Conservation (phyloP, 37 sponge, comb jelly and placozoan species). For the Hexactinellida sp. region DNA sequence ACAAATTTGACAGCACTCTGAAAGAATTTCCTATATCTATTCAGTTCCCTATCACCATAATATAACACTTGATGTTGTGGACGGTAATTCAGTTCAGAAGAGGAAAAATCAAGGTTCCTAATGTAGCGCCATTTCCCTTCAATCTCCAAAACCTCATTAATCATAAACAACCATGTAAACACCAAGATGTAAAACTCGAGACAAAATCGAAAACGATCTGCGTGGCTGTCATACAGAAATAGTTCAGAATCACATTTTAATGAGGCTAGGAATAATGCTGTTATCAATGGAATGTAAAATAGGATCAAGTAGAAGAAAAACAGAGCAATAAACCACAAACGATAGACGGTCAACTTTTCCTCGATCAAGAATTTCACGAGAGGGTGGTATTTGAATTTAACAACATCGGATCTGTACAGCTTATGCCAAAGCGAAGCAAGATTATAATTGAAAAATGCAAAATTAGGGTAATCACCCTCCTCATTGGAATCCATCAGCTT, state of each 20-base stretch:
- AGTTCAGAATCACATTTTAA: not conserved
- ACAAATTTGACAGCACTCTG: not conserved
- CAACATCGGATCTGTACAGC: not conserved
- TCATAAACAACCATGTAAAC: not conserved
- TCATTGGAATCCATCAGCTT: constrained; percentile 5
- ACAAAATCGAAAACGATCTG: not conserved
- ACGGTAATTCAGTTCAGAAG: not conserved
- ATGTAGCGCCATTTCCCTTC: not conserved
- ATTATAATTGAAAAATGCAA: not conserved
- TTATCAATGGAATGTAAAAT: not conserved
- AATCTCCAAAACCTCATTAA: not conserved
- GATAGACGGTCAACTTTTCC: not conserved
- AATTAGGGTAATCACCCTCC: not conserved
- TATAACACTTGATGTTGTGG: not conserved
- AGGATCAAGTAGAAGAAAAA: not conserved
- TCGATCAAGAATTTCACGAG: not conserved
- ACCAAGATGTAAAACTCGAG: not conserved
- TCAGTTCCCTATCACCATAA: not conserved
- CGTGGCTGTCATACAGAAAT: not conserved
- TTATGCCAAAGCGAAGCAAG: not conserved
- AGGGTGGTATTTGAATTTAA: not conserved
- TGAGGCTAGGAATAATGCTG: not conserved
- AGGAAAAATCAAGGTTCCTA: not conserved
- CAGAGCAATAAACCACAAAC: not conserved
- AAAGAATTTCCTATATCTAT: not conserved